These are phyloP conservation scores for Tetragonula clypearis DNA, from an alignment of 1,140 invertebrate genomes.

Conservation along the genomic window DNA sequence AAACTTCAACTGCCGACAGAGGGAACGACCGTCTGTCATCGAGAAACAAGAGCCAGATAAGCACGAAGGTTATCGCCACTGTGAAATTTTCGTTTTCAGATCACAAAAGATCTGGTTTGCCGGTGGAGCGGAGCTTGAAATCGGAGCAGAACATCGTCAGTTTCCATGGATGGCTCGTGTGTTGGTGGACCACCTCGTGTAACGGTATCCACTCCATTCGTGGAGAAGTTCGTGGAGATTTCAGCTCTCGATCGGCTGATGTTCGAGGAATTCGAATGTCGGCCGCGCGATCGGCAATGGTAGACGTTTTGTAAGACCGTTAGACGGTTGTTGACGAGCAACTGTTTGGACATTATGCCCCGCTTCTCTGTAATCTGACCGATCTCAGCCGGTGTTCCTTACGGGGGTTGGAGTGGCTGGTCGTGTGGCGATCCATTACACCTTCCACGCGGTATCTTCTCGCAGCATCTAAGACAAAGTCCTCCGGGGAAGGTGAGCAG, in stretches of 20 bases:
- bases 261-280: slow-evolving; percentile 65
- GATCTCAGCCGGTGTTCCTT: slow-evolving; percentile 67
- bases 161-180: neutral
- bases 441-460: slow-evolving; percentile 71
- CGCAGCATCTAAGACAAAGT: slow-evolving; percentile 73
- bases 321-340: slow-evolving; percentile 72
- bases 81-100: neutral
- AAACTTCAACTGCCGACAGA: neutral
- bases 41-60: neutral
- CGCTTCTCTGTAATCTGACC: slow-evolving; percentile 75
- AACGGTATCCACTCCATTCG: slow-evolving; percentile 7
- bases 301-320: slow-evolving; percentile 63
- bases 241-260: slow-evolving; percentile 35
- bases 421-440: slow-evolving; percentile 76
- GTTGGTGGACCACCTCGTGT: neutral
- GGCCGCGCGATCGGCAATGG: slow-evolving; percentile 51
- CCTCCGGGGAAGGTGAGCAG: slow-evolving; percentile 41
- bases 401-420: slow-evolving; percentile 57
- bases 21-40: neutral
- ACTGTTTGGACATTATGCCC: slow-evolving; percentile 74
- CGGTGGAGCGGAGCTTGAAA: neutral
- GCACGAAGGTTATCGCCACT: neutral
- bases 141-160: neutral
- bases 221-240: slow-evolving; percentile 45
- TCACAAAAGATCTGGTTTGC: neutral